Evolutionary conservation across 2,113 vertebrate species (phyloP).

Genomic region (Nycticebus coucang): DNA sequence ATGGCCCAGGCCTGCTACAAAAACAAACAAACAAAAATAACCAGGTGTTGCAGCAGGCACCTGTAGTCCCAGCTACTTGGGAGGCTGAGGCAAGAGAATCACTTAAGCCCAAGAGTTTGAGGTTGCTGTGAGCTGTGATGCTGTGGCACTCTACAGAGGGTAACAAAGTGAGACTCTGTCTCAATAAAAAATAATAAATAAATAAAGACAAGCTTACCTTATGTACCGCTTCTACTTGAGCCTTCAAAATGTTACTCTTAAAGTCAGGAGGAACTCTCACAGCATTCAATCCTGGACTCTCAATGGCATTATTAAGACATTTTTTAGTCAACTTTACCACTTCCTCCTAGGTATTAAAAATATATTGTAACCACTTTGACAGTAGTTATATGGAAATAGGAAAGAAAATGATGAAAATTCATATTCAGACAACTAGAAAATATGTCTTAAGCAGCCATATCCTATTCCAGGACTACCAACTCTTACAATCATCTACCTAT

Average conservation of each 20-base stretch:
- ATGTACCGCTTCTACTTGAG: slow-evolving; percentile 90
- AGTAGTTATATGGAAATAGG: background rate
- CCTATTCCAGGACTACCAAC: background rate
- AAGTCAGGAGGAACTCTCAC: slow-evolving; percentile 88
- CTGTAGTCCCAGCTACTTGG: too few relatives aligned
- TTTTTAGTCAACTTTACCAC: slow-evolving; percentile 93
- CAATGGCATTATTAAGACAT: slow-evolving; percentile 90
- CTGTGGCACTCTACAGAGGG: too few relatives aligned
- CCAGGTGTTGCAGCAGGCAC: too few relatives aligned
- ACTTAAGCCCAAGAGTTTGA: too few relatives aligned
- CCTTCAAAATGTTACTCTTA: slow-evolving; percentile 97
- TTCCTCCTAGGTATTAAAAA: slow-evolving; percentile 88
- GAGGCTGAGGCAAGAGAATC: too few relatives aligned
- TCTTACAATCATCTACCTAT: background rate
- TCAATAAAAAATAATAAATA: too few relatives aligned
- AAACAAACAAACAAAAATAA: too few relatives aligned
- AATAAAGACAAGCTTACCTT: slow-evolving; percentile 85
- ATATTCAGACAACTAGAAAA: slow-evolving; percentile 30
- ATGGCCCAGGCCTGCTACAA: too few relatives aligned
- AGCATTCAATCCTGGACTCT: slow-evolving; percentile 84
- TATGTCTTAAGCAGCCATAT: background rate
- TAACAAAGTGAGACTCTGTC: too few relatives aligned
- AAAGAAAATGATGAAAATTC: background rate
- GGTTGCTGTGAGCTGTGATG: too few relatives aligned
- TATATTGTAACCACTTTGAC: slow-evolving; percentile 31